A percentile compares a stretch with the other conserved stretches of the same genome.
Conservation (phyloP, 1,140 invertebrate species). For the Aphelenchoides avenae region DNA sequence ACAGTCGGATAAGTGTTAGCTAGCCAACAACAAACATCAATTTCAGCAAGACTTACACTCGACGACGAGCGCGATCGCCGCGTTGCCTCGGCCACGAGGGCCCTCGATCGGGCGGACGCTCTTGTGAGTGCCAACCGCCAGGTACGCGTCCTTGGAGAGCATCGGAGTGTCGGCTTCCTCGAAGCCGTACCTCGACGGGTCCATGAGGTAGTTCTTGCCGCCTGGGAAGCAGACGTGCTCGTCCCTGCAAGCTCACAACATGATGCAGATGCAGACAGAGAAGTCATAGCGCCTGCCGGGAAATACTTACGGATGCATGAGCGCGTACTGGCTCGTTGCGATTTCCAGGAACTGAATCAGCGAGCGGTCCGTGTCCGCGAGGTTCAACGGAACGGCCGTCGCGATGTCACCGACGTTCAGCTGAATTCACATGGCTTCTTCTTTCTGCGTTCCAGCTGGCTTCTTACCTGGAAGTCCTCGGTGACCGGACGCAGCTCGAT, state of each 20-base stretch:
- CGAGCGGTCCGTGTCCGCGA: conserved; percentile 2
- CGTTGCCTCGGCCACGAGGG: neutral
- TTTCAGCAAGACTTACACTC: conserved; percentile 8
- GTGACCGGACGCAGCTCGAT: conserved; percentile 3
- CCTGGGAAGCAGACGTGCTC: conserved; percentile 10
- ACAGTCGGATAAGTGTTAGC: neutral
- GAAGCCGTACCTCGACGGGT: conserved; percentile 10
- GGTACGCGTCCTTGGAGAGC: conserved; percentile 20
- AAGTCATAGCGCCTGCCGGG: neutral
- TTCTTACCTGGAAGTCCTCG: neutral
- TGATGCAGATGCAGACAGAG: neutral
- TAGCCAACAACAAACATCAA: neutral
- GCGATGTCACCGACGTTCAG: conserved; percentile 13
- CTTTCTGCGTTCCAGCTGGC: too few relatives aligned
- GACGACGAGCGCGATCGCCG: conserved; percentile 19
- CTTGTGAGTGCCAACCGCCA: conserved; percentile 21
- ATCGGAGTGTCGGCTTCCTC: neutral
- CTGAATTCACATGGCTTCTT: too few relatives aligned
- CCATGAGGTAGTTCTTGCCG: conserved; percentile 15
- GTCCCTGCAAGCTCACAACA: neutral
- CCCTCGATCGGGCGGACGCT: conserved; percentile 21
- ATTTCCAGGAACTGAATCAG: conserved; percentile 21
- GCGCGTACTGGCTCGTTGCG: conserved; percentile 20
- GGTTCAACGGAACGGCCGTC: neutral
- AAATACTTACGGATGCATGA: conserved; percentile 15